phyloP scores from a whole-genome alignment of 2,797 vertebrate genomes.

The Calcarius lapponicus region DNA sequence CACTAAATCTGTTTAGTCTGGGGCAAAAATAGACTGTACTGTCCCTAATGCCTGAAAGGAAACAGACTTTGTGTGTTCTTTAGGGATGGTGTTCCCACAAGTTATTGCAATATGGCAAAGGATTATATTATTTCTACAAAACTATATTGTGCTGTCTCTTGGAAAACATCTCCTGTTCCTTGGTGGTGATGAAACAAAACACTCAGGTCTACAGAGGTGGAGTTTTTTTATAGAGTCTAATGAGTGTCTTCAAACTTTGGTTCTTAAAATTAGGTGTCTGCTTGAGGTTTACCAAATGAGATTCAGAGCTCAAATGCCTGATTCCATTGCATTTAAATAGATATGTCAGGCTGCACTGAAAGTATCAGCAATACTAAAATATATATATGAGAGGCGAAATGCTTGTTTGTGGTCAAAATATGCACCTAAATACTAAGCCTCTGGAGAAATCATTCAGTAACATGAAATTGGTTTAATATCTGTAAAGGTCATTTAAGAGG shows the following conservation, averaged over 20 bases:
- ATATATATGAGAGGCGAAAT: background rate
- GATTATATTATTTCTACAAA: background rate
- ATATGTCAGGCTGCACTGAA: background rate
- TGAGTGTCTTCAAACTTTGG: background rate
- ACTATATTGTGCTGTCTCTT: background rate
- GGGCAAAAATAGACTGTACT: background rate
- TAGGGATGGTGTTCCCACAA: background rate
- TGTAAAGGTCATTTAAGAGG: background rate
- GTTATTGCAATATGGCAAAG: background rate
- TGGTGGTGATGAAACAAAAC: background rate
- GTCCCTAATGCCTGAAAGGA: background rate
- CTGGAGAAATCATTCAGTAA: background rate
- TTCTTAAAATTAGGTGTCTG: background rate
- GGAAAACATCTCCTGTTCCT: background rate
- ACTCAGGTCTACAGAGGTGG: background rate
- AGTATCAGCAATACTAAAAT: background rate
- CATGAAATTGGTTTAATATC: background rate
- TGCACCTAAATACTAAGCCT: background rate
- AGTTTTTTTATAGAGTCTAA: background rate
- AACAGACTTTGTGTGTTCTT: background rate
- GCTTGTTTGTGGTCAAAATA: background rate
- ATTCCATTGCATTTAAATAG: background rate
- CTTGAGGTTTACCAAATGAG: background rate
- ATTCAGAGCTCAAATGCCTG: background rate
- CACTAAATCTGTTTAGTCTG: background rate